These are phyloP conservation scores for Zelostemma sp. DNA, from an alignment of 1,140 invertebrate species.

Conservation along the genomic window DNA sequence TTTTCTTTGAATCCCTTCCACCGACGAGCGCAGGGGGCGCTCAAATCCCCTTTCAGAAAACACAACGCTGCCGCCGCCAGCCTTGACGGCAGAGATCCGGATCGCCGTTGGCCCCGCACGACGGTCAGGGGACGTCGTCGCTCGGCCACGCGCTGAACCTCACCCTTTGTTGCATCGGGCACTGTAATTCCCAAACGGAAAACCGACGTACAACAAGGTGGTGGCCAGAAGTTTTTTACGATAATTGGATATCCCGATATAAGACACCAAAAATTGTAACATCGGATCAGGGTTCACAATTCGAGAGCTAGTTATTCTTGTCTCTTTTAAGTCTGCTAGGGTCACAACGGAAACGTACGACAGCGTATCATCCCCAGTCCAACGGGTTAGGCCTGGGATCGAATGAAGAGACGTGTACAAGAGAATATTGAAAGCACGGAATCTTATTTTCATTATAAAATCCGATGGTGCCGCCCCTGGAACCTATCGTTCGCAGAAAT, in stretches of 20 bases:
- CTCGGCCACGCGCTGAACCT: too few species aligned
- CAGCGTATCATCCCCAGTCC: slow-evolving; percentile 56
- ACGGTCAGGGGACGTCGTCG: too few species aligned
- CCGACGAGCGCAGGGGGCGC: too few species aligned
- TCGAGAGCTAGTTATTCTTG: slow-evolving; percentile 33
- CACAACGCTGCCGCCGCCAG: too few species aligned
- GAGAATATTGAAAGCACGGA: neutral
- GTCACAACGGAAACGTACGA: slow-evolving; percentile 18
- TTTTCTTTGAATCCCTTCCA: too few species aligned
- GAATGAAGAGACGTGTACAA: slow-evolving; percentile 7
- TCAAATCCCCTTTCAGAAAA: too few species aligned
- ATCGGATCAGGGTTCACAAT: slow-evolving; percentile 42
- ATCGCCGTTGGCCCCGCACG: too few species aligned
- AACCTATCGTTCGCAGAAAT: slow-evolving; percentile 11
- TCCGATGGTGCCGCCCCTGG: slow-evolving; percentile 9
- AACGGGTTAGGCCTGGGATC: slow-evolving; percentile 51
- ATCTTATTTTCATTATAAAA: slow-evolving; percentile 21
- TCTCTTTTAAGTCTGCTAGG: slow-evolving; percentile 42
- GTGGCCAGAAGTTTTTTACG: slow-evolving; percentile 27
- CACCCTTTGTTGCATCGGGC: too few species aligned
- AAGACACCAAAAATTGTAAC: slow-evolving; percentile 41
- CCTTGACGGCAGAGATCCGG: too few species aligned
- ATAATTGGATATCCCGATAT: slow-evolving; percentile 41
- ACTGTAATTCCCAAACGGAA: too few species aligned
- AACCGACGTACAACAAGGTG: too few species aligned